A percentile compares a stretch with the other conserved stretches of the same genome.
These are phyloP conservation scores for Oxyruncus cristatus DNA, from an alignment of 2,113 vertebrate genomes.

Conservation along the genomic window DNA sequence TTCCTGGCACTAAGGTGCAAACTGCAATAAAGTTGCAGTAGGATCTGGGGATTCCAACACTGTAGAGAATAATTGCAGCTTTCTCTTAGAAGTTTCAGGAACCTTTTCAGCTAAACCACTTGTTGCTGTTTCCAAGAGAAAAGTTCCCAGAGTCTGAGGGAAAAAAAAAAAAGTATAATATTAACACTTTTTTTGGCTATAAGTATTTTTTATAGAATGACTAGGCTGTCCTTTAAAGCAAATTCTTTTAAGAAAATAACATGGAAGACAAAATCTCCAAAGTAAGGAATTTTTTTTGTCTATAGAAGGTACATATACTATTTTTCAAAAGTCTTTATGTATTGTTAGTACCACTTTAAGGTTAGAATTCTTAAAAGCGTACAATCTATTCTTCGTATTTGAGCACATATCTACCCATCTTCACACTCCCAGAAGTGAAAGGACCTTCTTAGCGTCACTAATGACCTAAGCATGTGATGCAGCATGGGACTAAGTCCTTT, in stretches of 20 bases:
- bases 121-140: neutral
- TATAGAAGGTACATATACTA: neutral
- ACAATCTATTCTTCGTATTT: neutral
- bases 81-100: neutral
- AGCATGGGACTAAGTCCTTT: neutral
- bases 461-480: neutral
- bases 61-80: neutral
- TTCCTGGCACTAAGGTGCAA: neutral
- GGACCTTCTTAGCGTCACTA: neutral
- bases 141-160: neutral
- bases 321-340: neutral
- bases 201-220: neutral
- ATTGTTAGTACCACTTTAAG: neutral
- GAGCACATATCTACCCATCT: neutral
- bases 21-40: neutral
- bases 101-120: neutral
- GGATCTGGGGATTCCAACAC: neutral
- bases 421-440: neutral
- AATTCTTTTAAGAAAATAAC: neutral
- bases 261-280: neutral
- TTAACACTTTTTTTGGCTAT: neutral
- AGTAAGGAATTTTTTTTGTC: neutral
- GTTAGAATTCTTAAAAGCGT: neutral
- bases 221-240: neutral
- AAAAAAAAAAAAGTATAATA: neutral